Conservation (phyloP, 2,888 invertebrate species). For the Drosophila cognata region DNA sequence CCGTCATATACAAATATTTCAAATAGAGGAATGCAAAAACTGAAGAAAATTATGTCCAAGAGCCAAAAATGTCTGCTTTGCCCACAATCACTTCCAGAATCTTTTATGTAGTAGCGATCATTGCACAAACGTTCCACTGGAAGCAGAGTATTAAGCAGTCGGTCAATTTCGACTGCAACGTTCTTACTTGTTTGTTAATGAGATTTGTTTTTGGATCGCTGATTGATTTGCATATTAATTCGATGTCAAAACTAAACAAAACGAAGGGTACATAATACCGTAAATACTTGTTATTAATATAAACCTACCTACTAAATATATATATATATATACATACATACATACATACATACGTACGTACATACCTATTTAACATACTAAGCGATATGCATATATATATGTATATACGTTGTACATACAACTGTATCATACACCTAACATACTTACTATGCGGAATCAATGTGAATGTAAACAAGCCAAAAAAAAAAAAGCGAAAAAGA, state of each 20-base stretch:
- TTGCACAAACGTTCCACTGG: background rate
- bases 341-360: slow-evolving; percentile 3
- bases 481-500: slow-evolving; percentile 38
- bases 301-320: background rate
- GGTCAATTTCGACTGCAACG: background rate
- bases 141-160: background rate
- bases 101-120: background rate
- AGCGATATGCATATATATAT: slow-evolving; percentile 18
- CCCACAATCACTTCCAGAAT: background rate
- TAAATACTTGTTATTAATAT: slow-evolving; percentile 54
- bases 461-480: slow-evolving; percentile 80
- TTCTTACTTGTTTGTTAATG: slow-evolving; percentile 18
- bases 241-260: slow-evolving; percentile 25
- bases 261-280: slow-evolving; percentile 29
- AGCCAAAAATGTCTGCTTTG: background rate
- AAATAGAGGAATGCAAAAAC: background rate
- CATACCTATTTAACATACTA: slow-evolving; percentile 25
- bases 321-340: slow-evolving; percentile 5
- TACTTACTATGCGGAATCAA: slow-evolving; percentile 44
- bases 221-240: slow-evolving; percentile 62
- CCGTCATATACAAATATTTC: background rate
- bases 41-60: background rate
- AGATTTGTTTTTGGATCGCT: slow-evolving; percentile 25
- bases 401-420: slow-evolving; percentile 45
- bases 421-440: slow-evolving; percentile 58